Percentiles rank a stretch among this genome's conserved stretches.
Evolutionary conservation across 1,140 invertebrate genomes (phyloP).

Genomic region (Chironomus striatipennis): DNA sequence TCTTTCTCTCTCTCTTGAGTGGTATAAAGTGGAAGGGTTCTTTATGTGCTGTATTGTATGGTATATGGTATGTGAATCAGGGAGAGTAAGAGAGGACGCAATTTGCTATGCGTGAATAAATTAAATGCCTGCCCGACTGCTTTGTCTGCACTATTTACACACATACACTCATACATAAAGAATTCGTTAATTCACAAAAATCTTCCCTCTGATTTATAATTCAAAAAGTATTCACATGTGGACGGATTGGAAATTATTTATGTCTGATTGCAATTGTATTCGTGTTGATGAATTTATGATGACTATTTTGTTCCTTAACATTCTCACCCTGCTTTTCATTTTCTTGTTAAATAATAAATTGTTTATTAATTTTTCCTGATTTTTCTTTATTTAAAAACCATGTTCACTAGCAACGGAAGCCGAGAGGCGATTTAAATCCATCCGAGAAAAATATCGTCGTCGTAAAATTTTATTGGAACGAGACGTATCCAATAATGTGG

Average conservation of each 20-base stretch:
- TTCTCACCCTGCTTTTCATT: not conserved
- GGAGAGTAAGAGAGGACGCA: not conserved
- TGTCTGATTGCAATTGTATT: not conserved
- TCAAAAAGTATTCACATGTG: not conserved
- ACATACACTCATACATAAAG: not conserved
- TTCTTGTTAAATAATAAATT: not conserved
- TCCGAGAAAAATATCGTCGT: slow-evolving; percentile 13
- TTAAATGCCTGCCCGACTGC: slow-evolving; percentile 5
- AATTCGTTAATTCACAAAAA: not conserved
- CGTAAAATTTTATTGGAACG: slow-evolving; percentile 15
- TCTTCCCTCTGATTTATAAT: not conserved
- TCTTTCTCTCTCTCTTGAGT: not conserved
- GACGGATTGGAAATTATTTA: too few species aligned
- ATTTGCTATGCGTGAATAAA: slow-evolving; percentile 7
- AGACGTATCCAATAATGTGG: slow-evolving; percentile 10
- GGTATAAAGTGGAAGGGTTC: not conserved
- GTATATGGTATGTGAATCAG: too few species aligned
- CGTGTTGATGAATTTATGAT: not conserved
- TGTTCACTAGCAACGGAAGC: not conserved
- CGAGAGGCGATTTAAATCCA: slow-evolving; percentile 14
- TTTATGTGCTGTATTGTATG: not conserved
- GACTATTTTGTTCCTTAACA: not conserved
- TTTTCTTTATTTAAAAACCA: not conserved
- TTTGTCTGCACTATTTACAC: not conserved
- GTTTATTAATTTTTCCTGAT: not conserved